These are phyloP conservation scores for Drosophila demipolita DNA, from an alignment of 2,888 invertebrate species.

Conservation along the genomic window DNA sequence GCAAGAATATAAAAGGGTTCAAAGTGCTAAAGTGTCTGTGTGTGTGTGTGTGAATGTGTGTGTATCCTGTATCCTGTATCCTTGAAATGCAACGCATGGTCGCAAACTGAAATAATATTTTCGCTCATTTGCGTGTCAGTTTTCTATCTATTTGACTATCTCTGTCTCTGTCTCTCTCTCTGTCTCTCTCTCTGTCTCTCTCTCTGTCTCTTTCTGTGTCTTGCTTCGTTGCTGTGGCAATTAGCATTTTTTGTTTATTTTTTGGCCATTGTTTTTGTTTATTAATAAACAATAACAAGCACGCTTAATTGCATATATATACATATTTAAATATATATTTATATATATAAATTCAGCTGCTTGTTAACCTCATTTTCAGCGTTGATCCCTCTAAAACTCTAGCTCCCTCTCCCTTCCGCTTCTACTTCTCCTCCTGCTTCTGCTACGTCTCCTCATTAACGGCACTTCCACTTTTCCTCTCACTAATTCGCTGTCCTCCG, in stretches of 20 bases:
- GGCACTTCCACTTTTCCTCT: background rate
- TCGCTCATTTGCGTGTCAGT: slow-evolving; percentile 2
- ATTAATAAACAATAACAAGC: slow-evolving; percentile 76
- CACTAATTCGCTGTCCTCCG: slow-evolving; percentile 25
- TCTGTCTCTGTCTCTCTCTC: slow-evolving; percentile 5
- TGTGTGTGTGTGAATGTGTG: slow-evolving; percentile 14
- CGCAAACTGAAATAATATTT: slow-evolving; percentile 33
- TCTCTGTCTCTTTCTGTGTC: background rate
- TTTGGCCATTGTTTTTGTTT: slow-evolving; percentile 67
- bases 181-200: slow-evolving; percentile 1
- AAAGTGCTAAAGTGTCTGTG: slow-evolving; percentile 38
- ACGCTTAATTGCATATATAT: slow-evolving; percentile 68
- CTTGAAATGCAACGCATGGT: slow-evolving; percentile 65
- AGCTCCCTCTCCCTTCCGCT: background rate
- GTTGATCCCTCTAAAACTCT: background rate
- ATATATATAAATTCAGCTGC: slow-evolving; percentile 33
- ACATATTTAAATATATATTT: slow-evolving; percentile 27
- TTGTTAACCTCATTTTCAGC: slow-evolving; percentile 48
- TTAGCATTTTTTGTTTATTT: slow-evolving; percentile 41
- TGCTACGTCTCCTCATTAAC: slow-evolving; percentile 39
- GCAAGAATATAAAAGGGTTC: slow-evolving; percentile 57
- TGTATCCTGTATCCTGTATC: slow-evolving; percentile 55
- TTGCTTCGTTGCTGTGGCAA: slow-evolving; percentile 66
- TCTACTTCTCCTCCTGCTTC: background rate
- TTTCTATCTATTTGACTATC: background rate